Evolutionary conservation across 2,113 vertebrate genomes (phyloP), one percentile per base, ranked within the genome.

Genomic region (Chaenocephalus aceratus): DNA sequence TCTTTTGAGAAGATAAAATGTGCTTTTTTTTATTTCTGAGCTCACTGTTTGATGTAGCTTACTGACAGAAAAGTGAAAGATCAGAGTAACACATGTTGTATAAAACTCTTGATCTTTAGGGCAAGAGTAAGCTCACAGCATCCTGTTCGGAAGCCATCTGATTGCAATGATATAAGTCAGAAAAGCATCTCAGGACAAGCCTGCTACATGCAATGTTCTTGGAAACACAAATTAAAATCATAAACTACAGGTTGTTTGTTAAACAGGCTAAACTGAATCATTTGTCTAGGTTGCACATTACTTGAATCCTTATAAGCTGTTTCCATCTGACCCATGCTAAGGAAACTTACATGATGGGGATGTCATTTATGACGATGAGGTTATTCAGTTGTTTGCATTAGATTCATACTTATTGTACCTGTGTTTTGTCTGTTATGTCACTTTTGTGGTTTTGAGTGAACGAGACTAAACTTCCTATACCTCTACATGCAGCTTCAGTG

Each of bases 121-220:
- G 23, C 68, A 81, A 21, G 61, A 77, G 71, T 65, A 48, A 81
- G 52, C 66, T 83, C 64, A 45, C 67, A 68, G 60, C 85, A 84
- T 87, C 87, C 89, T 91, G 85, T 82, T 46, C 75, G 77, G 70
- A 83, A 73, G 74, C 58, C 54, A 75, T 72, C 15, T 13, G 84
- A 84, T 71, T 70, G 30, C 70, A 54, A 41, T 45, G 69, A 69
- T 66, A 75, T 86, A 34, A 66, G 64, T 53, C 16, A 62, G 77
- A 60, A 11, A 64, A 23, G 26, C 30, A 36, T 72, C 76, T 62
- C 34, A 64, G 48, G 83, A 11, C 18, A 30, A 72, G 67, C 14
- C 46, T 60, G 75, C 59, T 44, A 21, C 21, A 56, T 60, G 34
- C n/a, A 30, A 46, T 46, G 15, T 7, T 76, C 23, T 4, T 45